phyloP scores from a whole-genome alignment of 2,797 vertebrate species.

The Chelmon rostratus region DNA sequence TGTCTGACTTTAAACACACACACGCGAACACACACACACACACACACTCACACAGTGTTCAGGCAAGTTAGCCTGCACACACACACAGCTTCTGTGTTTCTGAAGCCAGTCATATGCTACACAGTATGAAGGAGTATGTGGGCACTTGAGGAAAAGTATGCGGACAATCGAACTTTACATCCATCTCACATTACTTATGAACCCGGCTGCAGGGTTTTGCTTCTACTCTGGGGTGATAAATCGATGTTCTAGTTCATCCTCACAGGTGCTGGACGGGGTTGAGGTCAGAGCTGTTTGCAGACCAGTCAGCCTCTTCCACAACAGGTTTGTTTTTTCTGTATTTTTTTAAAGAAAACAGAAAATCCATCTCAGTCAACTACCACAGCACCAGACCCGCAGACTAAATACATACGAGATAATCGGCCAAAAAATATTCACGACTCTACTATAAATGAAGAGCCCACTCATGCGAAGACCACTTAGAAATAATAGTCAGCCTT shows the following conservation, averaged over 20 bases:
- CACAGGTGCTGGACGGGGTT: neutral
- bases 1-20: constrained; percentile 12
- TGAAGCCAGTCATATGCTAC: neutral
- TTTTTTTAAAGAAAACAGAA: neutral
- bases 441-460: neutral
- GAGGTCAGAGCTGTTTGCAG: neutral
- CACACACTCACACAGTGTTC: neutral
- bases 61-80: neutral
- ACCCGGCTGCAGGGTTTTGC: neutral
- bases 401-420: too few species aligned
- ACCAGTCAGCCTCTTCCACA: neutral
- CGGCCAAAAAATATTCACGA: neutral
- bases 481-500: neutral
- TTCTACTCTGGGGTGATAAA: neutral
- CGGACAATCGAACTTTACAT: neutral
- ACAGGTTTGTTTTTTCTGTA: neutral
- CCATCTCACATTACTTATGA: constrained; percentile 3
- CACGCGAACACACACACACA: neutral
- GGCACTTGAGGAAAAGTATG: neutral
- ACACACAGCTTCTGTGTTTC: neutral
- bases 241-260: neutral
- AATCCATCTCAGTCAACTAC: neutral
- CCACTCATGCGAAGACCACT: neutral
- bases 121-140: neutral
- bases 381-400: neutral